A percentile compares a stretch with the other conserved stretches of the same genome.
Conservation (phyloP, 2,888 invertebrate genomes). For the Morinoia aosen region DNA sequence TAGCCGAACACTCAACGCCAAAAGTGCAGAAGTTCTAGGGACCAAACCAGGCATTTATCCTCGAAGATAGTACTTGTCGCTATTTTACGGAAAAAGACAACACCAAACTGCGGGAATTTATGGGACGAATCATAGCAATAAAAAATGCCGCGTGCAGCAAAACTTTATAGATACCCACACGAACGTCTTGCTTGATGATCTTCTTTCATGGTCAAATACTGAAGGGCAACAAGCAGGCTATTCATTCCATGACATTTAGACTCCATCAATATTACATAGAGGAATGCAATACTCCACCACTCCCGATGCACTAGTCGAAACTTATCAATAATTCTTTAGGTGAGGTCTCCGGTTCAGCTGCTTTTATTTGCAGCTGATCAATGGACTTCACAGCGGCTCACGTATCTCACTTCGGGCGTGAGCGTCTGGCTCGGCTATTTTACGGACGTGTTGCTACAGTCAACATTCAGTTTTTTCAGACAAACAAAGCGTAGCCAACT, state of each 20-base stretch:
- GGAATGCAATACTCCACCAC: not conserved
- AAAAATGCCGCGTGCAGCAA: not conserved
- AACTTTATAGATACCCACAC: not conserved
- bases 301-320: not conserved
- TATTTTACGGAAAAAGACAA: not conserved
- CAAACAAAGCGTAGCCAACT: not conserved
- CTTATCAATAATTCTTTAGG: not conserved
- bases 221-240: not conserved
- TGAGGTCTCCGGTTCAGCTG: not conserved
- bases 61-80: not conserved
- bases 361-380: not conserved
- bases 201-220: not conserved
- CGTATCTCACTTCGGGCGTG: not conserved
- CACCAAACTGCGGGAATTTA: not conserved
- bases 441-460: not conserved
- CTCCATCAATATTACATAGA: not conserved
- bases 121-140: not conserved
- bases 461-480: not conserved
- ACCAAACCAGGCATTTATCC: not conserved
- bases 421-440: not conserved
- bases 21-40: not conserved
- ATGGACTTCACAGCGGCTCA: not conserved
- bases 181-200: not conserved
- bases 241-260: not conserved
- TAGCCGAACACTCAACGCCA: not conserved